Evolutionary conservation across 2,113 vertebrate genomes (phyloP).

Genomic region (Nannobrachium achirus): DNA sequence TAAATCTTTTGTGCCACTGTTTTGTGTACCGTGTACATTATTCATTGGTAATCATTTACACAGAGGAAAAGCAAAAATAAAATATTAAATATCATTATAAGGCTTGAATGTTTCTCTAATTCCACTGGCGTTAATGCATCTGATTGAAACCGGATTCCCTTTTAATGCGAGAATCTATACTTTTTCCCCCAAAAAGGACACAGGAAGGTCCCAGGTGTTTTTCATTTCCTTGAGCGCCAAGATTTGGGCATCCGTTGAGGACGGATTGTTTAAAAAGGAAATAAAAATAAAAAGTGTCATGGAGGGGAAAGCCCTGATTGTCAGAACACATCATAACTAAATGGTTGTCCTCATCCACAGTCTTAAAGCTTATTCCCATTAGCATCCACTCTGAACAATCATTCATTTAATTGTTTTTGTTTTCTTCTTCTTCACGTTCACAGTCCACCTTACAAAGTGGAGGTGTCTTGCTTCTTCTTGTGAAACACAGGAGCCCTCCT

Average conservation of each 20-base stretch:
- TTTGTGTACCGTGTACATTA: constrained; percentile 37
- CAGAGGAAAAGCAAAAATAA: constrained; percentile 41
- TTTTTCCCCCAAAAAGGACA: neutral
- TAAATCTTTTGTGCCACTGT: constrained; percentile 40
- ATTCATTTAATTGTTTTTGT: constrained; percentile 1
- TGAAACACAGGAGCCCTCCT: constrained; percentile 37
- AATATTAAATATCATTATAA: constrained; percentile 73
- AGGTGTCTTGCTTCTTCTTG: constrained; percentile 26
- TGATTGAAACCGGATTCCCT: constrained; percentile 11
- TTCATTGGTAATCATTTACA: constrained; percentile 64
- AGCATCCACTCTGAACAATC: constrained; percentile 6
- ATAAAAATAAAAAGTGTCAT: constrained; percentile 19
- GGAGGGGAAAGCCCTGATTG: constrained; percentile 69
- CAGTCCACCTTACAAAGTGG: constrained; percentile 1
- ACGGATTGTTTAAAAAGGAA: constrained; percentile 12
- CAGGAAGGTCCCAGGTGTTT: neutral
- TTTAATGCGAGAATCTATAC: constrained; percentile 19
- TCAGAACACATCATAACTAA: constrained; percentile 68
- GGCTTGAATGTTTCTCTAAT: constrained; percentile 68
- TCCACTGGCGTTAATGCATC: constrained; percentile 38
- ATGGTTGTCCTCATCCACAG: constrained; percentile 30
- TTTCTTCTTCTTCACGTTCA: neutral
- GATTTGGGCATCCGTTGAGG: constrained; percentile 13
- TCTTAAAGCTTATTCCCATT: constrained; percentile 70
- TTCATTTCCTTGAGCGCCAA: constrained; percentile 7